A percentile compares a stretch with the other conserved stretches of the same genome.
These are phyloP conservation scores for Seriola dumerili DNA, from an alignment of 2,113 vertebrate species.

Conservation along the genomic window DNA sequence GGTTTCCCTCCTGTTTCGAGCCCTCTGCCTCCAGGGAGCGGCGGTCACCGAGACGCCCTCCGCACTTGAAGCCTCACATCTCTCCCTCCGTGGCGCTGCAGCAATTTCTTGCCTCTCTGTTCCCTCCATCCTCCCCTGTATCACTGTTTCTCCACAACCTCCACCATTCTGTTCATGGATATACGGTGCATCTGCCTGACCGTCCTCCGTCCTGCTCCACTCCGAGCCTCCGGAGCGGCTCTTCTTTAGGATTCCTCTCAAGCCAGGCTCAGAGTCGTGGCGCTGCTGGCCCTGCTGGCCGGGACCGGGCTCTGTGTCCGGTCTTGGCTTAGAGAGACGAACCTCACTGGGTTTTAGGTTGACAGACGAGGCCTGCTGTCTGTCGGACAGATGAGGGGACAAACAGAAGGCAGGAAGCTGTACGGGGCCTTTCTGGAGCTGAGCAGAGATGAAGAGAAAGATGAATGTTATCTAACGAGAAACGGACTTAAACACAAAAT, in stretches of 20 bases:
- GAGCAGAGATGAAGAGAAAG: neutral
- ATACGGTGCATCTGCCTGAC: conserved; percentile 3
- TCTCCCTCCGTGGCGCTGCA: conserved; percentile 21
- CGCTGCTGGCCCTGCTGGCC: conserved; percentile 41
- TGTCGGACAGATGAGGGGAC: conserved; percentile 77
- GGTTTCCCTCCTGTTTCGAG: conserved; percentile 72
- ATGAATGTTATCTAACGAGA: neutral
- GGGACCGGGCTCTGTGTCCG: conserved; percentile 1
- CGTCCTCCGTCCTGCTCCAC: conserved; percentile 29
- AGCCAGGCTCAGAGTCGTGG: conserved; percentile 54
- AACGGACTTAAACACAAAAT: neutral
- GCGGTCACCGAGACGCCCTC: conserved; percentile 30
- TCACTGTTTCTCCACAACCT: conserved; percentile 6
- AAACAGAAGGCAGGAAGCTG: conserved; percentile 81
- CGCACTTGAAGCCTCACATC: conserved; percentile 8
- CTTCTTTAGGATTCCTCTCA: conserved; percentile 86
- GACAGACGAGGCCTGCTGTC: conserved; percentile 79
- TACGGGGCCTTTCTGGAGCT: conserved; percentile 82
- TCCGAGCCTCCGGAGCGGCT: conserved; percentile 54
- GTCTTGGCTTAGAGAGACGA: conserved; percentile 56
- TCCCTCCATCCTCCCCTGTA: neutral
- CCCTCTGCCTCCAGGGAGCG: conserved; percentile 85
- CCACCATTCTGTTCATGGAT: conserved; percentile 59
- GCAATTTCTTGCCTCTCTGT: conserved; percentile 12
- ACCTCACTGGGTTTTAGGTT: conserved; percentile 85